Evolutionary conservation across 1,140 invertebrate species (phyloP), one percentile per base, ranked within the genome.

Genomic region (Drosophila simulans): DNA sequence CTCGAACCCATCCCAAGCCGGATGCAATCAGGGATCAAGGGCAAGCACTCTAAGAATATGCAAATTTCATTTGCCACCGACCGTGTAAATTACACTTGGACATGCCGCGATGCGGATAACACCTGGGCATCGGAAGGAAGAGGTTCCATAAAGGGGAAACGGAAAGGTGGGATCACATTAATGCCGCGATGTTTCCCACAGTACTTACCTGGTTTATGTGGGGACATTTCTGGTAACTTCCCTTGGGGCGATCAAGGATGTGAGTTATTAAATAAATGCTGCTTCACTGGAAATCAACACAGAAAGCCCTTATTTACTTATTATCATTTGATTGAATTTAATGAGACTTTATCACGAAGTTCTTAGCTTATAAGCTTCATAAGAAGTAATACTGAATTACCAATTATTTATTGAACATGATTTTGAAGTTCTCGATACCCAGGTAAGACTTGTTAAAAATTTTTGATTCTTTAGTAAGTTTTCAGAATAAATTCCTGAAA

Each of bases 101-200:
- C 77, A 82, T 78, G 73, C 55, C 57, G 39, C 70, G 11, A 20
- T 43, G 58, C 69, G 71, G 71, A 65, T 58, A 55, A 81, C 80
- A 88, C 82, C 83, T 85, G 82, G 82, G 78, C 51, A 53, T 40
- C 66, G 59, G 68, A 81, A 81, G 73, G 73, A 77, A 86, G 71
- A 17, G 10, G 37, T 37, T 27, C 34, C n/a, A 25, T 17, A 46
- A 22, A 46, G 4, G 17, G 17, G 42, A 37, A 51, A 51, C 12
- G 37, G 34, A 17, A 48, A 74, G 35, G 20, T 35, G 54, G 58
- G 25, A 56, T 45, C 45, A 45, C 34, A 54, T 31, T 51, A 48
- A 42, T 42, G 15, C 13, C 7, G 2, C 59, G 53, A 58, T 45
- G 40, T 73, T 85, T 85, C 82, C 82, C 82, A 85, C 81, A 81